Evolutionary conservation across 2,113 vertebrate species (phyloP).

Genomic region (Ammodramus savannarum): DNA sequence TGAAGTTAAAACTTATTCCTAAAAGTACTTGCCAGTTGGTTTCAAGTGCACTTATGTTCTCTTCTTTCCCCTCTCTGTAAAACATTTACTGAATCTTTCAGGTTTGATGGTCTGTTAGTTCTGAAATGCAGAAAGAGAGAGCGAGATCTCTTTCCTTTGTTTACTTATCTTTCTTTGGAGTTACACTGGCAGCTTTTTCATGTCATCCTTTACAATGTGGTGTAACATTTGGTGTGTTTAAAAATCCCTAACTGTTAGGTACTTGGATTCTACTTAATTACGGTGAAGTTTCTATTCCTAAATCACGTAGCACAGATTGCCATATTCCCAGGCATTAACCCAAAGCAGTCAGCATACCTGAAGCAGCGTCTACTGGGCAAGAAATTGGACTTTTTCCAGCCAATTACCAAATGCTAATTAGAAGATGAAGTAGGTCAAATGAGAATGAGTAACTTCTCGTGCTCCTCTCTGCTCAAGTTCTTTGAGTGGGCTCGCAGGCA

Average conservation of each 20-base stretch:
- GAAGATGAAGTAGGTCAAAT: constrained; percentile 36
- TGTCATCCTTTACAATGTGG: neutral
- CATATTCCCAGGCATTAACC: neutral
- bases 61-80: neutral
- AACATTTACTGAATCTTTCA: neutral
- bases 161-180: neutral
- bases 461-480: neutral
- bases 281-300: neutral
- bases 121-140: neutral
- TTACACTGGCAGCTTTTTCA: neutral
- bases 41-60: neutral
- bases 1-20: neutral
- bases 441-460: neutral
- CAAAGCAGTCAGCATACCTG: neutral
- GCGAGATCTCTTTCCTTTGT: neutral
- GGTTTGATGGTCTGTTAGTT: neutral
- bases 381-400: constrained; percentile 25
- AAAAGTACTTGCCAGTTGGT: neutral
- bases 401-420: constrained; percentile 44
- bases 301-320: neutral
- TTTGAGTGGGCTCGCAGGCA: neutral
- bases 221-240: neutral
- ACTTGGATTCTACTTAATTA: neutral
- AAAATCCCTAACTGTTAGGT: neutral
- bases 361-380: neutral